Percentiles rank a stretch among this genome's conserved stretches.
Conservation (phyloP, 2,888 invertebrate genomes). For the Papilio gigon region DNA sequence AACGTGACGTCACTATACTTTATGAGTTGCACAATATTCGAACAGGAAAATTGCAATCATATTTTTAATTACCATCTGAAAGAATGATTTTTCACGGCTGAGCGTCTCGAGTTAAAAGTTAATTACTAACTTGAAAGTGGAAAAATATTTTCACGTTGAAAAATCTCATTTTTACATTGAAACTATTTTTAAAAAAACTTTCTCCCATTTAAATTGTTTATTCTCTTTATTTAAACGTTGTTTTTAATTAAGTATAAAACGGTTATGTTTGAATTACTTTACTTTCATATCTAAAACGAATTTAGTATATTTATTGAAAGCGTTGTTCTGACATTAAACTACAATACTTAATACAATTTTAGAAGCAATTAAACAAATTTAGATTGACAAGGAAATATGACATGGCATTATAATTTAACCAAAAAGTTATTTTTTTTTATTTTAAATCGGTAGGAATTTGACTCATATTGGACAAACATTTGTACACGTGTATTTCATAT, state of each 20-base stretch:
- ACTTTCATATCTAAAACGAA: no score
- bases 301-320: no score
- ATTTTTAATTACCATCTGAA: constrained; percentile 4
- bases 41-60: constrained; percentile 1
- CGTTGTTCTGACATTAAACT: no score
- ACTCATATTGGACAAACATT: not conserved
- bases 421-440: no score
- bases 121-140: constrained; percentile 4
- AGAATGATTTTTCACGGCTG: constrained; percentile 7
- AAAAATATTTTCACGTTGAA: constrained; percentile 9
- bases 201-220: not conserved
- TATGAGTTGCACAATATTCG: not conserved
- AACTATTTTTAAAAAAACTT: not conserved
- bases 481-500: not conserved
- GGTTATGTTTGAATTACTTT: no score
- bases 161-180: constrained; percentile 1
- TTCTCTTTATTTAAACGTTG: not conserved
- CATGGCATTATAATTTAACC: no score
- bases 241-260: constrained; percentile 1
- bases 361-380: no score
- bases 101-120: constrained; percentile 4
- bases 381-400: no score
- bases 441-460: not conserved
- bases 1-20: not conserved
- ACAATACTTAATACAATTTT: no score